Base-by-base conservation (phyloP, 53 echinoderm and acorn worm species). In the Apostichopus leukothele region DNA sequence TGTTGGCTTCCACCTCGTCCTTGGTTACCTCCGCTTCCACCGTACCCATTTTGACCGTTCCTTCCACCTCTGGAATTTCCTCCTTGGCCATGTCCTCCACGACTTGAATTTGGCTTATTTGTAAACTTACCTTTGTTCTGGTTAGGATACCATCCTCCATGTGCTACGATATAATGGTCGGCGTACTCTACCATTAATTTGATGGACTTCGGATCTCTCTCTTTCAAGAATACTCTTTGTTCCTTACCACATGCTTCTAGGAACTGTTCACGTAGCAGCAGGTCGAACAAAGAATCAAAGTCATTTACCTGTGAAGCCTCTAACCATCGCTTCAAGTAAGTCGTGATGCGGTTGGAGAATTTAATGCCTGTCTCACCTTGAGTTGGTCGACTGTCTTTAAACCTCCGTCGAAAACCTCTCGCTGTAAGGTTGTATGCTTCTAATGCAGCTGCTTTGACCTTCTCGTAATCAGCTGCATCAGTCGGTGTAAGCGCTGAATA, bases 161-260 rank as follows among this genome's bases (percentile, higher is more conserved):
- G 90, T 9, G 90, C 90, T 9, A 86, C 86, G 23, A 74, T 74
- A 74, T 90, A 90, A 11, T 75, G 74, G 22, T 90, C 90, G 23
- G 90, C 85, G 8, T 86, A 5, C n/a, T 74, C 63, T 10, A 83
- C n/a, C 57, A 90, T 52, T 9, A 19, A 75, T 21, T 25, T 14
- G 14, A 74, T 25, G 27, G 57, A 51, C 83, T 73, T 13, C 8
- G 90, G 90, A 13, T 81, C 14, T 81, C 83, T 81, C 21, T 52
- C 54, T 52, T 81, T 81, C 14, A 90, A 11, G 76, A 53, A 90
- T 13, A 90, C 6, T 20, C 25, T 51, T n/a, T 75, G 25, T 6
- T 90, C 90, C n/a, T 75, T 74, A 18, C 11, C 6, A 86, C 52
- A 71, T 11, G 86, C 83, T 16, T 71, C 14, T 13, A 90, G 16